phyloP scores from a whole-genome alignment of 2,113 vertebrate species.

The Crotalus tigris region DNA sequence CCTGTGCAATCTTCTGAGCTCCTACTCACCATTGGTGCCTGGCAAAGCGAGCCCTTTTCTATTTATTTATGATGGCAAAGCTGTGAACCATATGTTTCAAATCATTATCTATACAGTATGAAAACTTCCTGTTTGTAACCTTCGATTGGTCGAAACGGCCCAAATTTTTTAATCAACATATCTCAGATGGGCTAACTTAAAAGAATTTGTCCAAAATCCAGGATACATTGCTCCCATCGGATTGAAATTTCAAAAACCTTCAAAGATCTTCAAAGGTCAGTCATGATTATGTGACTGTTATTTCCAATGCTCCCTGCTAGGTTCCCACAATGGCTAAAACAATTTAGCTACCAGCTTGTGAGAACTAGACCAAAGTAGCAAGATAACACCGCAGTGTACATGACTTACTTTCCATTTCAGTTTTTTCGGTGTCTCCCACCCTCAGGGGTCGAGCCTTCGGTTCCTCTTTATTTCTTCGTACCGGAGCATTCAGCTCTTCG shows the following conservation, averaged over 20 bases:
- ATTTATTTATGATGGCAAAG: not conserved
- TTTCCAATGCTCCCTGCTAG: too few relatives aligned
- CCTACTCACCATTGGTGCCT: not conserved
- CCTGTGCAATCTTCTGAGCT: not conserved
- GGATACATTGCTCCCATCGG: not conserved
- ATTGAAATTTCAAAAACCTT: not conserved
- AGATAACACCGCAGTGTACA: not conserved
- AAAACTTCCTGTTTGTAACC: not conserved
- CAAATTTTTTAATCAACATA: not conserved
- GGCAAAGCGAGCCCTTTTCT: not conserved
- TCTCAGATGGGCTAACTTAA: not conserved
- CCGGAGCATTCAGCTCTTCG: slow-evolving; percentile 88
- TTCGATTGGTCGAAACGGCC: not conserved
- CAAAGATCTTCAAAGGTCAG: too few relatives aligned
- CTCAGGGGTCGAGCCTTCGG: slow-evolving; percentile 91
- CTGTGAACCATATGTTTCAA: not conserved
- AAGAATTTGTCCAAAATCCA: not conserved
- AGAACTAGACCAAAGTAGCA: not conserved
- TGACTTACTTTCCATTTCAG: slow-evolving; percentile 87
- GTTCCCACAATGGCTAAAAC: not conserved
- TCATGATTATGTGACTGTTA: too few relatives aligned
- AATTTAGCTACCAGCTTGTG: not conserved
- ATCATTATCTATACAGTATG: not conserved
- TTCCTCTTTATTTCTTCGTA: slow-evolving; percentile 90
- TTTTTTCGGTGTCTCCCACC: slow-evolving; percentile 94